These are phyloP conservation scores for Mizuhopecten yessoensis DNA, from an alignment of 1,140 invertebrate species.

Conservation along the genomic window DNA sequence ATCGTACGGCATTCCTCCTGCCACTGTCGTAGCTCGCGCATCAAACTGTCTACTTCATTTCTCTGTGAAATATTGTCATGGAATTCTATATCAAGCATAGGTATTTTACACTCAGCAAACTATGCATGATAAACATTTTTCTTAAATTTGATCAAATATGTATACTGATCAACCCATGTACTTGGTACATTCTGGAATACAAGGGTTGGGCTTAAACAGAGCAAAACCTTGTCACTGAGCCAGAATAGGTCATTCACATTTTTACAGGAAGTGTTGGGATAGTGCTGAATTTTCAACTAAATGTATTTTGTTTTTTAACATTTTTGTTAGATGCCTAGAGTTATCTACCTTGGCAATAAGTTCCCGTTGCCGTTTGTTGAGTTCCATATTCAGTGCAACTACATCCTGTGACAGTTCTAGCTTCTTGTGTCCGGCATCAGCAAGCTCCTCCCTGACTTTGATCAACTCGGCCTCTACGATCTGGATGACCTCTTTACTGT, in stretches of 20 bases:
- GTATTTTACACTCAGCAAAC: too few species aligned
- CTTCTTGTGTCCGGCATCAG: slow-evolving; percentile 60
- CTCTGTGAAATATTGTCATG: slow-evolving; percentile 69
- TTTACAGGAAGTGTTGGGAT: too few species aligned
- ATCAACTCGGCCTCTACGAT: slow-evolving; percentile 71
- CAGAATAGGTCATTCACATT: too few species aligned
- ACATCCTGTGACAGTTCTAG: slow-evolving; percentile 67
- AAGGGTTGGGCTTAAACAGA: too few species aligned
- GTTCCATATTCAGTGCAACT: slow-evolving; percentile 71
- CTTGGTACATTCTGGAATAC: too few species aligned
- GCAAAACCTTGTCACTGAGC: too few species aligned
- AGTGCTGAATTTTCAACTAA: too few species aligned
- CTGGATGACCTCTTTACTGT: slow-evolving; percentile 71
- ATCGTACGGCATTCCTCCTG: slow-evolving; percentile 74
- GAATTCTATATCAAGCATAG: too few species aligned
- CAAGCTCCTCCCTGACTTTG: slow-evolving; percentile 68
- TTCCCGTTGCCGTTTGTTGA: slow-evolving; percentile 74
- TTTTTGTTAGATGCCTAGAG: not conserved
- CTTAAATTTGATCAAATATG: too few species aligned
- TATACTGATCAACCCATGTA: too few species aligned
- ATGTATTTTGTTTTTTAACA: too few species aligned
- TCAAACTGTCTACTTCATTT: slow-evolving; percentile 72
- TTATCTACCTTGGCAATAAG: slow-evolving; percentile 75
- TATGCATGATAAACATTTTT: too few species aligned
- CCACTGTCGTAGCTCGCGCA: slow-evolving; percentile 71